Base-by-base conservation (phyloP, 2,888 invertebrate genomes). In the Agrotis segetum region DNA sequence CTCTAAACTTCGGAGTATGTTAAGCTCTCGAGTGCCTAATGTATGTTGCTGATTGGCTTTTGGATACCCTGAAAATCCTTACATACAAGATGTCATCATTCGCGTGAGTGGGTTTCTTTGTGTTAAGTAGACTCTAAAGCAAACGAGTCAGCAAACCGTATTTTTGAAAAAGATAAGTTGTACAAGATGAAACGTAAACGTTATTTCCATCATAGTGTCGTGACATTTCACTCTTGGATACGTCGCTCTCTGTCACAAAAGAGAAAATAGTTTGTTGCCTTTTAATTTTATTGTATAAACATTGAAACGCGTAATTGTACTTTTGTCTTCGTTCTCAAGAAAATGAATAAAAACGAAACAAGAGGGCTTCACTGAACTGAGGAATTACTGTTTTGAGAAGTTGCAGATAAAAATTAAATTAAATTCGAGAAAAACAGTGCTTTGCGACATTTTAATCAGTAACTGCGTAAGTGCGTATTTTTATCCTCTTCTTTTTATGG, bases 31-130 rank as follows among this genome's bases (percentile, higher is more conserved):
- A 47, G 55, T 58, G 63, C 61, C 56, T 67, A 68, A 77, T 68
- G 58, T 79, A 65, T 77, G 73, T 78, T 49, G 59, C 77, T 81
- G 71, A 77, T 81, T 81, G 82, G 82, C 82, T 79, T 67, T 66
- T 44, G 59, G 73, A 78, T 82, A 68, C 58, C 65, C 67, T 72
- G 56, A 65, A 65, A 82, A 73, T 65, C 79, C 73, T 46, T 24
- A 68, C 59, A 34, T 62, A 82, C 61, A 62, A 67, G 64, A 64
- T 67, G 61, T 67, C 72, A 79, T 79, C 67, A 67, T 53, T 61
- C 67, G 53, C 53, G 52, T 58, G 72, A 65, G 13, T 68, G 58
- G 40, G 52, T 72, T 65, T 65, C 49, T 77, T 65, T 71, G 16
- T 53, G 59, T 40, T 14, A n/a, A 55, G 11, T 24, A 40, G 50